Conservation (phyloP, 2,888 invertebrate species). For the Unio delphinus region DNA sequence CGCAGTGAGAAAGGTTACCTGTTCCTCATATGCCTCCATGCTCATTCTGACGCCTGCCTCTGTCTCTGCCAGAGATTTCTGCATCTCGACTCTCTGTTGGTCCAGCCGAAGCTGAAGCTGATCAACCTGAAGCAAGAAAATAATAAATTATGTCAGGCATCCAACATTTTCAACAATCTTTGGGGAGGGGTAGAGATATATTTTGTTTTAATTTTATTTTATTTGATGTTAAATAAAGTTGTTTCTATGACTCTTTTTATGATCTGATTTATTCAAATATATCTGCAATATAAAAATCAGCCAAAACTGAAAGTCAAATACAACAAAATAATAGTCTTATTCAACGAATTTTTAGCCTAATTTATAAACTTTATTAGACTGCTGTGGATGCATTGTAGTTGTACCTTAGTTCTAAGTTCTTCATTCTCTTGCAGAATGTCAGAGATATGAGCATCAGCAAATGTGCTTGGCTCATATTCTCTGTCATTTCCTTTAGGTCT, state of each 20-base stretch:
- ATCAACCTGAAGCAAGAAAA: constrained; percentile 48
- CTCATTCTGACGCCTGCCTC: constrained; percentile 54
- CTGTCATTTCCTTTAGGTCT: constrained; percentile 21
- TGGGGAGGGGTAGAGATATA: too few species aligned
- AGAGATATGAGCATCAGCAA: constrained; percentile 57
- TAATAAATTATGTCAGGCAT: not conserved
- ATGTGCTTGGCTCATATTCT: constrained; percentile 56
- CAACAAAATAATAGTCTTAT: too few species aligned
- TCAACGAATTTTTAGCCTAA: not conserved
- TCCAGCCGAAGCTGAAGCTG: constrained; percentile 55
- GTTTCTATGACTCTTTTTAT: too few species aligned
- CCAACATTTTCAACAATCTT: too few species aligned
- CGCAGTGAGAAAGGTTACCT: constrained; percentile 27
- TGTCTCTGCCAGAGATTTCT: constrained; percentile 59
- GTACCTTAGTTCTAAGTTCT: constrained; percentile 56
- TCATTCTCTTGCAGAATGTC: constrained; percentile 62
- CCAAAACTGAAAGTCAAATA: too few species aligned
- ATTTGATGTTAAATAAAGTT: too few species aligned
- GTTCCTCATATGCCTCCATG: constrained; percentile 57
- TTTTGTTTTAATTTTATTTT: too few species aligned
- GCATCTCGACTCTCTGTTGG: constrained; percentile 59
- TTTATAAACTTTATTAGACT: not conserved
- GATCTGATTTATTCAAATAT: too few species aligned
- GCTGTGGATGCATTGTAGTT: not conserved
- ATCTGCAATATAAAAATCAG: too few species aligned